Conservation (phyloP, 1,140 invertebrate species). For the Limonius californicus region DNA sequence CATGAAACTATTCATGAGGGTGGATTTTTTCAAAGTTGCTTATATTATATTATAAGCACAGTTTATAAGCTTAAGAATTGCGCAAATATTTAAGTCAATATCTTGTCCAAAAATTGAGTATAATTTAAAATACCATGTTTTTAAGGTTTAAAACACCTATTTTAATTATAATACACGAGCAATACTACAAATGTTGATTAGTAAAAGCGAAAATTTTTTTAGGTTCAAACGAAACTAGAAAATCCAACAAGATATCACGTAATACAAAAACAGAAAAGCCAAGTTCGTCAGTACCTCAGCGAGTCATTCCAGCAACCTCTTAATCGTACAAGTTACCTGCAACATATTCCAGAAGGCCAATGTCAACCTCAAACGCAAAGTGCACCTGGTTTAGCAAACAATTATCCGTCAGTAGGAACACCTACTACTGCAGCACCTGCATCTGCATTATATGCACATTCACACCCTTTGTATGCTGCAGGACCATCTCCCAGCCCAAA, state of each 20-base stretch:
- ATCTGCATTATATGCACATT: not conserved
- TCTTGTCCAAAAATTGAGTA: no score
- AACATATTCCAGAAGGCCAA: constrained; percentile 28
- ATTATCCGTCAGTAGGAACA: constrained; percentile 22
- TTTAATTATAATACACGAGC: no score
- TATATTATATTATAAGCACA: no score
- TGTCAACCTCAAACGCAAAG: constrained; percentile 45
- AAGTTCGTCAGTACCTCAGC: constrained; percentile 80
- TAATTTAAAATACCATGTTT: no score
- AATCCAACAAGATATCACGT: constrained; percentile 91
- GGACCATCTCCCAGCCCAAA: constrained; percentile 42
- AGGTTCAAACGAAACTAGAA: constrained; percentile 80
- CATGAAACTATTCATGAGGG: no score
- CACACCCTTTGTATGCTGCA: constrained; percentile 3
- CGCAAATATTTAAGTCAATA: no score
- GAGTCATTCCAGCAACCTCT: constrained; percentile 62
- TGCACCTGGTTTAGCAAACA: constrained; percentile 37
- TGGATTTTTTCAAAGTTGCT: no score
- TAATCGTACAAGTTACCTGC: constrained; percentile 21
- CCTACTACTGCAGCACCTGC: constrained; percentile 23
- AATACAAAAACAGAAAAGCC: constrained; percentile 83
- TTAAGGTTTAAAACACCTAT: no score
- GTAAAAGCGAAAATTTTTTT: no score
- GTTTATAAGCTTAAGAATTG: no score
- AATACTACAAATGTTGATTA: no score